Conservation (phyloP, 2,888 invertebrate genomes). For the Drosophila kambysellisi region DNA sequence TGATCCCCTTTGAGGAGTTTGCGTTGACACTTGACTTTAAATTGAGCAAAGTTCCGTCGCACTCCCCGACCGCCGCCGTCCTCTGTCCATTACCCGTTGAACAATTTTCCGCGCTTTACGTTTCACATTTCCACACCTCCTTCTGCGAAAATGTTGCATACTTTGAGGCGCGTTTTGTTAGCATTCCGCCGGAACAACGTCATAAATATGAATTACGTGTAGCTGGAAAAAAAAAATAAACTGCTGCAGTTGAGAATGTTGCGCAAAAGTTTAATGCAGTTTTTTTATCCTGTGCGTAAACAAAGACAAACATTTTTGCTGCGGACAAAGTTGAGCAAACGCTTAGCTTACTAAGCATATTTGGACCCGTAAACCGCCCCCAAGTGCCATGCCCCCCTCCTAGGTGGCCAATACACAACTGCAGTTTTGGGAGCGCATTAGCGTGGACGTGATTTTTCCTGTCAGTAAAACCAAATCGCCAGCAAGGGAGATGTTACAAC, state of each 20-base stretch:
- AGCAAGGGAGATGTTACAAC: slow-evolving; percentile 31
- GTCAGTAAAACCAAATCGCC: slow-evolving; percentile 33
- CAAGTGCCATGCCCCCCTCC: slow-evolving; percentile 26
- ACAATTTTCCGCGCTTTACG: slow-evolving; percentile 5
- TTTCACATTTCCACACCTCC: slow-evolving; percentile 17
- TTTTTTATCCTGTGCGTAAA: slow-evolving; percentile 48
- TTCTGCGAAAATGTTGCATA: slow-evolving; percentile 45
- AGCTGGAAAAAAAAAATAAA: slow-evolving; percentile 33
- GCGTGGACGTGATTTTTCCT: slow-evolving; percentile 70
- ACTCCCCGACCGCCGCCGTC: not conserved
- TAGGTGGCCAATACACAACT: slow-evolving; percentile 65
- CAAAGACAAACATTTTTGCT: slow-evolving; percentile 56
- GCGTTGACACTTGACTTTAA: slow-evolving; percentile 79
- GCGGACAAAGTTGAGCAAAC: slow-evolving; percentile 62
- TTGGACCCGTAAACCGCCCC: slow-evolving; percentile 38
- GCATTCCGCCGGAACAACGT: slow-evolving; percentile 31
- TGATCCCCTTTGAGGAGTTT: slow-evolving; percentile 69
- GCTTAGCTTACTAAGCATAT: slow-evolving; percentile 48
- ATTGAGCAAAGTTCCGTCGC: slow-evolving; percentile 61
- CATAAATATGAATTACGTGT: slow-evolving; percentile 76
- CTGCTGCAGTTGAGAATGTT: slow-evolving; percentile 47
- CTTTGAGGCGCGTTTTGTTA: slow-evolving; percentile 55
- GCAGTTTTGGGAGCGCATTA: slow-evolving; percentile 68
- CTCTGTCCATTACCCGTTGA: not conserved
- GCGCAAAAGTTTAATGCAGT: slow-evolving; percentile 75